These are phyloP conservation scores for Penelope pileata DNA, from an alignment of 2,113 vertebrate species.

Conservation along the genomic window DNA sequence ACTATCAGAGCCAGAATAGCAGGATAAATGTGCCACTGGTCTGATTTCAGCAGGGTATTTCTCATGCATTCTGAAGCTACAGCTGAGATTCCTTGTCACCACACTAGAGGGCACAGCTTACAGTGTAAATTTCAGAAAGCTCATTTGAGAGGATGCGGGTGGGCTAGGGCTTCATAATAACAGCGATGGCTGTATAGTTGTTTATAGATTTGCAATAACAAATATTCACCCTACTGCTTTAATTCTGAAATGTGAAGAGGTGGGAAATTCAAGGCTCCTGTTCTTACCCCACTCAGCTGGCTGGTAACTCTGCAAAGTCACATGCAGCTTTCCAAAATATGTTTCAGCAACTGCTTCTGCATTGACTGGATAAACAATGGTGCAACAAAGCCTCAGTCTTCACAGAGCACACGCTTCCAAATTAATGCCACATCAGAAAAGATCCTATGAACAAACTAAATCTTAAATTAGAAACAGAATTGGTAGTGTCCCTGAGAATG, in stretches of 20 bases:
- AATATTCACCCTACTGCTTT: not conserved
- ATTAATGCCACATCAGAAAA: not conserved
- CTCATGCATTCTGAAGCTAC: not conserved
- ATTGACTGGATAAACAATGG: not conserved
- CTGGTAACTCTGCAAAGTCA: not conserved
- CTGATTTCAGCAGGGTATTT: not conserved
- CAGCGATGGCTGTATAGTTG: not conserved
- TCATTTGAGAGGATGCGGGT: rapidly evolving
- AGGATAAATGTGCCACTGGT: rapidly evolving
- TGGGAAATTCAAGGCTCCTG: not conserved
- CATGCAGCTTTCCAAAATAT: not conserved
- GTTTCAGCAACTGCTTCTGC: not conserved
- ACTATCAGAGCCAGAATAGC: not conserved
- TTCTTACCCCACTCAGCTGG: not conserved
- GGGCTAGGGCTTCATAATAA: not conserved
- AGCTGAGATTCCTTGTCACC: not conserved
- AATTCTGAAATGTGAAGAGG: not conserved
- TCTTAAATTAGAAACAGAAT: not conserved
- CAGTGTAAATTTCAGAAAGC: not conserved
- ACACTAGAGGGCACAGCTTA: conserved; percentile 35
- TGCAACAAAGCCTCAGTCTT: not conserved
- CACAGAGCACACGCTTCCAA: not conserved
- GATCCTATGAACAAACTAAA: not conserved
- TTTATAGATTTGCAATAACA: not conserved
- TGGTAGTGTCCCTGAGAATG: not conserved